Percentiles rank a stretch among this genome's conserved stretches.
phyloP scores from a whole-genome alignment of 2,888 invertebrate species.

The Pilophorus perplexus region DNA sequence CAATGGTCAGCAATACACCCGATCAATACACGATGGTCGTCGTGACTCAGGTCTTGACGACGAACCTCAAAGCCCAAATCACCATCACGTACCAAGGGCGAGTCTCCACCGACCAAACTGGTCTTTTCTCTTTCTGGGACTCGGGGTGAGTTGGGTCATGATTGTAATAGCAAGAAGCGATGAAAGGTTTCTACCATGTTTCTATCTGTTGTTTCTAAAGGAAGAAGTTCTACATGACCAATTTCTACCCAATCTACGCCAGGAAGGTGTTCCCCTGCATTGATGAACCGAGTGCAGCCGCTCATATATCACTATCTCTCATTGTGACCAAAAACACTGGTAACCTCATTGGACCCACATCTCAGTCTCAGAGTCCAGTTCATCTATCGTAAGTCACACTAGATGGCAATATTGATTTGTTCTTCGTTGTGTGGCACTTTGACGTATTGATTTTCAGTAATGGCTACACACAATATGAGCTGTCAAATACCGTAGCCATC shows the following conservation, averaged over 20 bases:
- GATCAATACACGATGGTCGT: not conserved
- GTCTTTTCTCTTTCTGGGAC: slow-evolving; percentile 18
- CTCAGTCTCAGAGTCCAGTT: too few relatives aligned
- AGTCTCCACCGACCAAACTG: slow-evolving; percentile 16
- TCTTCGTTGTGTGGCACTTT: not conserved
- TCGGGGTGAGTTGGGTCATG: slow-evolving; percentile 29
- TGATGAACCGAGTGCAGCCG: slow-evolving; percentile 3
- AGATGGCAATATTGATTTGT: too few relatives aligned
- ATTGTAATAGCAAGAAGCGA: too few relatives aligned
- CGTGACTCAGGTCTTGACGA: not conserved
- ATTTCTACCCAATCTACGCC: slow-evolving; percentile 33
- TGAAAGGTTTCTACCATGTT: too few relatives aligned
- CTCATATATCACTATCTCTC: not conserved
- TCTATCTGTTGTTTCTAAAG: too few relatives aligned
- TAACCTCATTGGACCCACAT: not conserved
- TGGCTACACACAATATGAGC: not conserved
- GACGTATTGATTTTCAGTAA: not conserved
- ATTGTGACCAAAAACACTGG: not conserved
- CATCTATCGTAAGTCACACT: too few relatives aligned
- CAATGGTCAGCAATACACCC: not conserved
- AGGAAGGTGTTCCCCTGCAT: slow-evolving; percentile 33
- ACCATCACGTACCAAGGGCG: slow-evolving; percentile 5
- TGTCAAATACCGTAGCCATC: not conserved
- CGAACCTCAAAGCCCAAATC: not conserved
- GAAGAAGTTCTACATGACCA: slow-evolving; percentile 22